Base-by-base conservation (phyloP, 2,888 invertebrate genomes). In the Erpobdella octoculata region DNA sequence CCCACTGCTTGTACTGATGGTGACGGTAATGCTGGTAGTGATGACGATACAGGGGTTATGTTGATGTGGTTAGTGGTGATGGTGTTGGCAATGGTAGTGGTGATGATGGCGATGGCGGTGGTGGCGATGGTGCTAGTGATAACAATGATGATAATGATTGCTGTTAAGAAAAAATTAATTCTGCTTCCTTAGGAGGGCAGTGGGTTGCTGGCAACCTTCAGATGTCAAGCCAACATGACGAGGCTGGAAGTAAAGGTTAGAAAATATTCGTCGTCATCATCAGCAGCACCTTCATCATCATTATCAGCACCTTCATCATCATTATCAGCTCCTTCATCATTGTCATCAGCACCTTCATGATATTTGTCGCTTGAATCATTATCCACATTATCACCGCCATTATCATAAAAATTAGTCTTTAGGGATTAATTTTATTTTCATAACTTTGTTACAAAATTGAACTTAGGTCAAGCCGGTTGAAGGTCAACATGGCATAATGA, bases 151-250 rank as follows among this genome's bases (percentile, higher is more conserved):
- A 33, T 61, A 28, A 3, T 25, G 8, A 3, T 18, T 12, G n/a
- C 5, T 28, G 33, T n/a, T 15, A 21, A n/a, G 62, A 31, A 5
- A 31, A 62, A 36, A 21, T 62, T 28, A 12, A 15, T 1, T 5
- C 12, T 31, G 53, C 21, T 59, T 21, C 74, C 76, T 58, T 74
- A 88, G 87, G 86, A 86, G 79, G 89, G 88, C 33, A 90, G 90
- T 83, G 87, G 86, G 76, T 83, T 91, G 66, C 83, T 93, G 75
- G 92, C 91, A 12, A 93, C 93, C 1, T 92, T 93, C 80, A 87
- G 93, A 74, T 95, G 95, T 81, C 94, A 95, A 85, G 89, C 93
- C 18, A 93, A 93, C 78, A 93, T 92, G 0, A 92, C 91, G 76
- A 86, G 92, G 62, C 85, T 96, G 73, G 93, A 94, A 85, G 86